Evolutionary conservation across 2,113 vertebrate genomes (phyloP), one percentile per base, ranked within the genome.

Genomic region (Malurus elegans): DNA sequence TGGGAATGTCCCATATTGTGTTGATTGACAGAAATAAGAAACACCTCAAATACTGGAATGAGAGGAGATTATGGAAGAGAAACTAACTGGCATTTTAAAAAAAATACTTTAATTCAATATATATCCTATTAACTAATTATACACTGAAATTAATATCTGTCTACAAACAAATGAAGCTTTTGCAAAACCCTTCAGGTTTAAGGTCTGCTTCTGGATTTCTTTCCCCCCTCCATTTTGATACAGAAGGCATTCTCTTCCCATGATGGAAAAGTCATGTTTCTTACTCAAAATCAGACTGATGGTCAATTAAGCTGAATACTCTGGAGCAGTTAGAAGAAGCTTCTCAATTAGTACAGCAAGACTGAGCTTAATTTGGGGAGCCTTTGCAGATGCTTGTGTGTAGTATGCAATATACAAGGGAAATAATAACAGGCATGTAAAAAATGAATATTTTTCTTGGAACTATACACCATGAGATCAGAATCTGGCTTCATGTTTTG

Each of bases 381-480:
- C 31, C 48, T 92, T 72, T 86, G 67, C 88, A 93, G 71, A 95
- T 96, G 82, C 69, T 80, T 96, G 71, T 70, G 42, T 45, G 25
- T 36, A 95, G 64, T 93, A 83, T 92, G 94, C 92, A 96, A 90
- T 95, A 51, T 96, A 90, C 75, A 51, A 75, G 85, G 75, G 93
- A 92, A 92, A 95, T 96, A 96, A 95, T 80, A 96, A 96, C 74
- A 88, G 40, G 50, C 85, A 64, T 90, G 81, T 93, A 34, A 95
- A 92, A 95, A 94, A 78, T 51, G 5, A 96, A 14, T 95, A 23
- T 92, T 96, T 91, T 93, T 94, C 71, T 95, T 97, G 94, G 92
- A 97, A 86, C n/a, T 6, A 4, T 26, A 19, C 10, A 34, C 44
- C 45, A 74, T 96, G 95, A 97, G 92, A 62, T 97, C 96, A 97